Conservation (phyloP, 2,888 invertebrate species). For the Phrixothrix hirtus region DNA sequence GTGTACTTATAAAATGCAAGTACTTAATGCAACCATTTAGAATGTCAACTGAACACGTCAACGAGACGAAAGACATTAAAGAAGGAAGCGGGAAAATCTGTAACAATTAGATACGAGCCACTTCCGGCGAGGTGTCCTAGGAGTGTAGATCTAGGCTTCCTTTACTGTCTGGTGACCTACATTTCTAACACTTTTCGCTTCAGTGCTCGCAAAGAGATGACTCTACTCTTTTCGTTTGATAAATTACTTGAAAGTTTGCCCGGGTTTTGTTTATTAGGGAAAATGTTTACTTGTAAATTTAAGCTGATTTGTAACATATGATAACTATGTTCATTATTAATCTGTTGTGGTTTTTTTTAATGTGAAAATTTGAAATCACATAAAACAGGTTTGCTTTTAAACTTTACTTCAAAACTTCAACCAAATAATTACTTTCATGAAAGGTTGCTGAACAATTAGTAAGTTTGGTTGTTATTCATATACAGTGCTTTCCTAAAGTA, state of each 20-base stretch:
- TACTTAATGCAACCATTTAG: neutral
- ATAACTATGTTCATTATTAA: too few relatives aligned
- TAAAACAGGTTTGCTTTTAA: too few relatives aligned
- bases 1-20: neutral
- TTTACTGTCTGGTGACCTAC: slow-evolving; percentile 25
- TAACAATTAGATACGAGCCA: slow-evolving; percentile 8
- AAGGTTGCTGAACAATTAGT: too few relatives aligned
- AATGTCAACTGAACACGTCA: neutral
- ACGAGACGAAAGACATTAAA: slow-evolving; percentile 10
- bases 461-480: too few relatives aligned
- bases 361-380: too few relatives aligned
- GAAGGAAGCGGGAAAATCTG: slow-evolving; percentile 1
- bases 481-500: too few relatives aligned
- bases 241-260: slow-evolving; percentile 32
- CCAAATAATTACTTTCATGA: too few relatives aligned
- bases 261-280: slow-evolving; percentile 29
- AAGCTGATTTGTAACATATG: neutral
- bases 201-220: slow-evolving; percentile 31
- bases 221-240: slow-evolving; percentile 33
- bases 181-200: slow-evolving; percentile 27
- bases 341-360: too few relatives aligned
- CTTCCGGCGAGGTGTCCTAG: slow-evolving; percentile 6
- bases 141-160: slow-evolving; percentile 20
- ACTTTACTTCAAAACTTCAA: too few relatives aligned
- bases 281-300: slow-evolving; percentile 19